Percentiles rank a stretch among this genome's conserved stretches.
These are phyloP conservation scores for Paramisgurnus dabryanus DNA, from an alignment of 2,113 vertebrate species.

Conservation along the genomic window DNA sequence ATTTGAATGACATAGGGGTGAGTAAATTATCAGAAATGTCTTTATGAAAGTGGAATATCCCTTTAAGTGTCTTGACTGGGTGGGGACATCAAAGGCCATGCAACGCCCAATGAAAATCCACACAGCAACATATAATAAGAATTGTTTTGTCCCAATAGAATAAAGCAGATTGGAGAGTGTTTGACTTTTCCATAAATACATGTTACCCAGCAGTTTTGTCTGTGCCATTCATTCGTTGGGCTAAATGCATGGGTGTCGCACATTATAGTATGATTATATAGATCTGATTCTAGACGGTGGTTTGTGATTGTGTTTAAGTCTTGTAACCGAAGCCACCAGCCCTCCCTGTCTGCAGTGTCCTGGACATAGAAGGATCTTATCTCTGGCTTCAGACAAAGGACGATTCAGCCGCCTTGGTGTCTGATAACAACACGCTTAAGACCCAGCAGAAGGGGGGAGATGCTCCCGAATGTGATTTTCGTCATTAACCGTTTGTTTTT, in stretches of 20 bases:
- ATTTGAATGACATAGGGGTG: too few species aligned
- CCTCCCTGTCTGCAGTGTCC: conserved; percentile 46
- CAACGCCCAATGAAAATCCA: conserved; percentile 1
- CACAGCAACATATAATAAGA: not conserved
- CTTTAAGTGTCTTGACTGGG: conserved; percentile 1
- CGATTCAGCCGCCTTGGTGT: conserved; percentile 54
- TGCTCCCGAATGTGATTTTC: conserved; percentile 55
- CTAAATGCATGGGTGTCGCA: conserved; percentile 14
- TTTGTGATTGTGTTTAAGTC: conserved; percentile 47
- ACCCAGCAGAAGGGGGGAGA: conserved; percentile 58
- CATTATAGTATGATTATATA: not conserved
- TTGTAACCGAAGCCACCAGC: conserved; percentile 48
- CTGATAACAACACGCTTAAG: conserved; percentile 59
- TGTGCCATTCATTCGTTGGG: conserved; percentile 12
- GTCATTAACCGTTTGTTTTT: conserved; percentile 10
- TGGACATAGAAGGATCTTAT: conserved; percentile 57
- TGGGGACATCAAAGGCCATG: conserved; percentile 5
- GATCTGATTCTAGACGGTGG: not conserved
- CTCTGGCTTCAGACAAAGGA: conserved; percentile 58
- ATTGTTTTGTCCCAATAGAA: not conserved
- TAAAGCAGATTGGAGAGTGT: not conserved
- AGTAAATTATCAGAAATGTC: too few species aligned
- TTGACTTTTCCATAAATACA: conserved; percentile 22
- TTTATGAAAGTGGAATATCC: too few species aligned
- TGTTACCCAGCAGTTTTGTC: conserved; percentile 6